A percentile compares a stretch with the other conserved stretches of the same genome.
These are phyloP conservation scores for Tamandua tetradactyla DNA, from an alignment of 2,797 vertebrate species.

Conservation along the genomic window DNA sequence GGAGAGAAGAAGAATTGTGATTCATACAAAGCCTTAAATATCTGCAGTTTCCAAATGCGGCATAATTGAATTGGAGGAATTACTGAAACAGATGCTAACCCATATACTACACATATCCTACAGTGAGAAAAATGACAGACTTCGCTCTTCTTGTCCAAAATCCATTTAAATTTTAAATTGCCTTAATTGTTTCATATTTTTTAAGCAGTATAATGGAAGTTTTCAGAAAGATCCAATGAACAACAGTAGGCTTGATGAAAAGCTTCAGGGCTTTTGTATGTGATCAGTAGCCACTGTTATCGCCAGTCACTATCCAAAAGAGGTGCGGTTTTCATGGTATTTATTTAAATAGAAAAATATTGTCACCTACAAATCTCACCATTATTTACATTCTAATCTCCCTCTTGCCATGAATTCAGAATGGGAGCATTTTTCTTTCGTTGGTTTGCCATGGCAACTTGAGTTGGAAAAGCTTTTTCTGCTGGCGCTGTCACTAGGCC, in stretches of 20 bases:
- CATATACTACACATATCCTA: slow-evolving; percentile 80
- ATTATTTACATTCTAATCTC: slow-evolving; percentile 81
- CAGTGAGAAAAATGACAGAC: slow-evolving; percentile 84
- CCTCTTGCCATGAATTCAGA: slow-evolving; percentile 81
- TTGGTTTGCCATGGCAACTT: slow-evolving; percentile 82
- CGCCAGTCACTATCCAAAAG: slow-evolving; percentile 68
- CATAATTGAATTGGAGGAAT: slow-evolving; percentile 81
- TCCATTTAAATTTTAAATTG: slow-evolving; percentile 85
- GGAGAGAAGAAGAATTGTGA: slow-evolving; percentile 66
- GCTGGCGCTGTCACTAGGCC: background rate
- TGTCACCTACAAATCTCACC: slow-evolving; percentile 79
- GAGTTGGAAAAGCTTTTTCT: slow-evolving; percentile 63
- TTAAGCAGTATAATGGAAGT: slow-evolving; percentile 80
- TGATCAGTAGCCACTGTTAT: slow-evolving; percentile 76
- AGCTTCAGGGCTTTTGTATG: slow-evolving; percentile 80
- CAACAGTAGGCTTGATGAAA: slow-evolving; percentile 79
- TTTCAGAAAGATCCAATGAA: slow-evolving; percentile 73
- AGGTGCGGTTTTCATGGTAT: slow-evolving; percentile 67
- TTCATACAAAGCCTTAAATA: slow-evolving; percentile 59
- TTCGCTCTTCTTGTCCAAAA: slow-evolving; percentile 79
- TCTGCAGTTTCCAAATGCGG: slow-evolving; percentile 83
- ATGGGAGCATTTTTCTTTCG: slow-evolving; percentile 82
- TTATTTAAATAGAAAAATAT: slow-evolving; percentile 74
- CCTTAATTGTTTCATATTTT: slow-evolving; percentile 80
- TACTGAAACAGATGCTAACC: slow-evolving; percentile 85